Conservation (phyloP, 2,797 vertebrate genomes). For the Pipistrellus pygmaeus region DNA sequence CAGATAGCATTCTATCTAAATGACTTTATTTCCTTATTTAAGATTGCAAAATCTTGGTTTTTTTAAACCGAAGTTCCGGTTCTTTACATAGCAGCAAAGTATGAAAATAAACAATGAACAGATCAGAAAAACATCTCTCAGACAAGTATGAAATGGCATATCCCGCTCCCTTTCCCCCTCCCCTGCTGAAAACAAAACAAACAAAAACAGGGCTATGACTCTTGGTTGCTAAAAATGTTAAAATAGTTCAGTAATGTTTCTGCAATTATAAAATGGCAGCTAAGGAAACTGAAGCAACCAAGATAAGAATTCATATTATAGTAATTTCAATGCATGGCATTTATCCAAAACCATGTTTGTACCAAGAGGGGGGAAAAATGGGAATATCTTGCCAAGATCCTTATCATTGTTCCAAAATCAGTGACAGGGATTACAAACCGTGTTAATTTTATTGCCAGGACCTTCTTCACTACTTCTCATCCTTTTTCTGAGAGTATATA, state of each 20-base stretch:
- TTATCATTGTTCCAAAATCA: constrained; percentile 50
- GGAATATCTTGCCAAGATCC: constrained; percentile 37
- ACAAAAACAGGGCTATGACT: constrained; percentile 38
- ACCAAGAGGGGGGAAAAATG: background rate
- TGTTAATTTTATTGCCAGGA: constrained; percentile 4
- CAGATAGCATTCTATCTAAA: constrained; percentile 11
- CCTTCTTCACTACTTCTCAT: background rate
- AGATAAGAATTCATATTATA: constrained; percentile 62
- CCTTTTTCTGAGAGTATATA: background rate
- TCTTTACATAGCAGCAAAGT: constrained; percentile 30
- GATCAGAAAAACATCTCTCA: constrained; percentile 30
- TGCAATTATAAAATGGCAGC: constrained; percentile 37
- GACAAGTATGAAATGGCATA: constrained; percentile 10
- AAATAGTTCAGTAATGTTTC: constrained; percentile 66
- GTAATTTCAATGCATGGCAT: constrained; percentile 51
- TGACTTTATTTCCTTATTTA: constrained; percentile 51
- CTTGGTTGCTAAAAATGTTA: constrained; percentile 14
- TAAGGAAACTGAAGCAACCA: constrained; percentile 52
- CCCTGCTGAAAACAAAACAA: constrained; percentile 52
- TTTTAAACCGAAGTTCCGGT: constrained; percentile 11
- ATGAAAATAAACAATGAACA: constrained; percentile 35
- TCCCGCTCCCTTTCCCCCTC: too few species aligned
- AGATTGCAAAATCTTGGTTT: constrained; percentile 5
- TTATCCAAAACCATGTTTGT: constrained; percentile 53
- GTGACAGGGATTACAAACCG: background rate